Evolutionary conservation across 1,140 invertebrate genomes (phyloP).

Genomic region (Zaprionus ghesquierei): DNA sequence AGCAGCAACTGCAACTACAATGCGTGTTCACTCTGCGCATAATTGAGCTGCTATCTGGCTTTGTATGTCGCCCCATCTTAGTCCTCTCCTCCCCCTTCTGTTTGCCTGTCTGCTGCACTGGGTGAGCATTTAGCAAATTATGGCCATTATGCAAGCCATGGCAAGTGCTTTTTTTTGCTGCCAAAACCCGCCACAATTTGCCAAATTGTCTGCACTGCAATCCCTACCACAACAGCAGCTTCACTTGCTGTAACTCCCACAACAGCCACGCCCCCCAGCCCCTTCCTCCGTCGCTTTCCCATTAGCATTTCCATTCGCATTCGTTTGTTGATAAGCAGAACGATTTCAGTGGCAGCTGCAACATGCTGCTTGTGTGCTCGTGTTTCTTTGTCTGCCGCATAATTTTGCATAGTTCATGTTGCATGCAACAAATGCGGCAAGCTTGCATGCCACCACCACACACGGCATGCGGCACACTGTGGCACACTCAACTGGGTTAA

Average conservation of each 20-base stretch:
- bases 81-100: background rate
- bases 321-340: conserved; percentile 47
- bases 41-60: background rate
- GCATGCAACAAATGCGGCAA: conserved; percentile 60
- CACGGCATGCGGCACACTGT: background rate
- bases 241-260: background rate
- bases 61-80: background rate
- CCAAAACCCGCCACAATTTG: conserved; percentile 2
- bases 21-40: background rate
- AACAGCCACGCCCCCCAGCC: background rate
- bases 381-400: conserved; percentile 48
- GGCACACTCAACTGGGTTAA: conserved; percentile 56
- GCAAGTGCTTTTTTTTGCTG: conserved; percentile 5
- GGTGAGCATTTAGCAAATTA: conserved; percentile 61
- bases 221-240: background rate
- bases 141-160: conserved; percentile 44
- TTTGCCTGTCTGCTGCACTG: conserved; percentile 6
- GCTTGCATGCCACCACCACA: conserved; percentile 6
- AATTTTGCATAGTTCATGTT: conserved; percentile 70
- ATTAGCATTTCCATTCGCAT: conserved; percentile 7
- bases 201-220: background rate
- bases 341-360: conserved; percentile 31
- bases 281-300: background rate
- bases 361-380: conserved; percentile 6
- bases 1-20: background rate